Evolutionary conservation across 2,888 invertebrate species (phyloP), one percentile per base, ranked within the genome.

Genomic region (Diarsia dahlii): DNA sequence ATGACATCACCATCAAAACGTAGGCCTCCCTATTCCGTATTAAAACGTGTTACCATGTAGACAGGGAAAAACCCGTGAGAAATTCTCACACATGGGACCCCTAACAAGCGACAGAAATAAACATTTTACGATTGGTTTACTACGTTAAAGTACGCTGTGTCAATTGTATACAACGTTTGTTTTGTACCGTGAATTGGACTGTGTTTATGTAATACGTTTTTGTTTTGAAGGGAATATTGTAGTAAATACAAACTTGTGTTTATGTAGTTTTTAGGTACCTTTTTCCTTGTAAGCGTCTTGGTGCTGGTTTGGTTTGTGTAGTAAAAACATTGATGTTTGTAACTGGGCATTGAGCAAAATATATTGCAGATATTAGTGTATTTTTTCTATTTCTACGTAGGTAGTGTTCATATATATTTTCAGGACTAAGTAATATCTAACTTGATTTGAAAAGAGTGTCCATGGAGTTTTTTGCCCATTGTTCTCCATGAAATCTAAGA

Each of bases 71-170:
- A 78, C 73, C 52, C 62, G 68, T 74, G 82, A 74, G 70, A 74
- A 76, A 67, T 52, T 78, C 66, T 46, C 63, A 60, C 83, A 85
- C 74, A 76, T 80, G 86, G 84, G 81, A 68, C 86, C 68, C n/a
- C 71, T 87, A 79, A 87, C 81, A 84, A 86, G 88, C 78, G 74
- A 72, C 84, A 74, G 76, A 76, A 76, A 86, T 87, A 86, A 86
- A 87, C 84, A 86, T 86, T 86, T 86, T 86, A 86, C 84, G 88
- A 86, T 86, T 84, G 79, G 74, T 86, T 86, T 81, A 81, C 76
- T 86, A 71, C 72, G 56, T 45, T 46, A 54, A 23, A 82, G 60
- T 65, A 45, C 54, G 58, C 50, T 67, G 58, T 84, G 84, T 81
- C 84, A 86, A 84, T 86, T 87, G 81, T 75, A 78, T 78, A 72